These are phyloP conservation scores for Tetranychus piercei DNA, from an alignment of 2,888 invertebrate species.

Conservation along the genomic window DNA sequence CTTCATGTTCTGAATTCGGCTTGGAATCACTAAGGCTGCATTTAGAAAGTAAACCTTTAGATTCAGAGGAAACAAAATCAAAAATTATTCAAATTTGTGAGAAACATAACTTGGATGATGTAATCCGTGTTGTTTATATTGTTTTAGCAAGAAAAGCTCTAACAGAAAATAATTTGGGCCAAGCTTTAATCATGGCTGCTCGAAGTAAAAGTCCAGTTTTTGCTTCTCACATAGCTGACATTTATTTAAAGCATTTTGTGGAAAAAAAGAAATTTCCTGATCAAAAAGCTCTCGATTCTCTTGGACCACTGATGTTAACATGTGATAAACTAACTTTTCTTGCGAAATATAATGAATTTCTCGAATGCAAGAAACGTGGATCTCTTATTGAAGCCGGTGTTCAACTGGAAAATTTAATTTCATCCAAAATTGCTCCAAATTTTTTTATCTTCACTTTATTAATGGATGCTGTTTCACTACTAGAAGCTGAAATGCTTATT, in stretches of 20 bases:
- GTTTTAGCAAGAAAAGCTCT: constrained; percentile 17
- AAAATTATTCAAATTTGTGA: constrained; percentile 39
- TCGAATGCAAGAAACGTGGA: constrained; percentile 52
- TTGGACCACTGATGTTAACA: constrained; percentile 53
- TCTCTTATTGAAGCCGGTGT: constrained; percentile 57
- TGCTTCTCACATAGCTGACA: constrained; percentile 20
- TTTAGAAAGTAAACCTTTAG: constrained; percentile 50
- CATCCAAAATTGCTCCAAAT: constrained; percentile 69
- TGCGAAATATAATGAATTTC: constrained; percentile 71
- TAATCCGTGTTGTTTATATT: background rate
- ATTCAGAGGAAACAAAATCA: constrained; percentile 51
- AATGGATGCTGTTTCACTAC: constrained; percentile 57
- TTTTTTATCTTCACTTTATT: constrained; percentile 72
- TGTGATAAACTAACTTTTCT: constrained; percentile 56
- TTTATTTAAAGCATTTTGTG: constrained; percentile 46
- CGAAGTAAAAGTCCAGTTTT: constrained; percentile 29
- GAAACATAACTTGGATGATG: background rate
- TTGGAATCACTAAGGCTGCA: constrained; percentile 46
- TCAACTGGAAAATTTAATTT: constrained; percentile 50
- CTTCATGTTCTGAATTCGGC: constrained; percentile 35
- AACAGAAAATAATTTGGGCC: constrained; percentile 37
- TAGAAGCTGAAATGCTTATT: constrained; percentile 56
- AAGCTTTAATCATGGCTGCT: constrained; percentile 68
- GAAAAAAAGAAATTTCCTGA: constrained; percentile 44
- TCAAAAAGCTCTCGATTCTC: constrained; percentile 50